Evolutionary conservation across 2,797 vertebrate species (phyloP).

Genomic region (Ptychobarbus kaznakovi): DNA sequence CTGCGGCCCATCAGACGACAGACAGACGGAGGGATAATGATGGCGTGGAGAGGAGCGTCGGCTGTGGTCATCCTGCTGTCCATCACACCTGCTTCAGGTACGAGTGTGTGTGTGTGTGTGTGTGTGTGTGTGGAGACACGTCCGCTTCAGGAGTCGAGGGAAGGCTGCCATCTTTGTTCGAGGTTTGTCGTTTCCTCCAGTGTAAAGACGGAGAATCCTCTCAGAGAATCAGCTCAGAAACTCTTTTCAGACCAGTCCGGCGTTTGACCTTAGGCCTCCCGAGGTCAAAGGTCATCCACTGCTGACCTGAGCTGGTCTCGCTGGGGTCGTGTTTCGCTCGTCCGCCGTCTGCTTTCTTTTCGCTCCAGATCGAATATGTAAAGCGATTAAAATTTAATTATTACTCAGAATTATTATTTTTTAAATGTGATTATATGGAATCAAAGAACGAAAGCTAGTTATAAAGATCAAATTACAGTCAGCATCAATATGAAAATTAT

Average conservation of each 20-base stretch:
- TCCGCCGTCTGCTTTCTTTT: neutral
- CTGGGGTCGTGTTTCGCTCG: neutral
- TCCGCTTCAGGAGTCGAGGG: neutral
- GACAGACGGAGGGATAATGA: neutral
- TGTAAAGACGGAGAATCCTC: neutral
- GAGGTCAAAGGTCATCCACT: neutral
- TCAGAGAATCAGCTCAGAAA: neutral
- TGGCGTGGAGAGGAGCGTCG: neutral
- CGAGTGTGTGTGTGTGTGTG: neutral
- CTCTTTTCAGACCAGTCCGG: rapidly evolving
- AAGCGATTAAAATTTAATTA: neutral
- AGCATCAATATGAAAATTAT: neutral
- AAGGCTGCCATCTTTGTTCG: constrained; percentile 47
- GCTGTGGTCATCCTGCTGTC: neutral
- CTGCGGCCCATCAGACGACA: neutral
- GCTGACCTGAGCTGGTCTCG: neutral
- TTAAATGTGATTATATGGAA: neutral
- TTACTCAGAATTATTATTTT: neutral
- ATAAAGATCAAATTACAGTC: too few relatives aligned
- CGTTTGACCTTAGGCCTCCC: neutral
- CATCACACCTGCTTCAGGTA: constrained; percentile 8
- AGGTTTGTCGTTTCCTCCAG: neutral
- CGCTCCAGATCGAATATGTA: neutral
- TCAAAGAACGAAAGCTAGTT: neutral
- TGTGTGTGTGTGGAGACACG: neutral